These are phyloP conservation scores for Pocillopora verrucosa DNA, from an alignment of 64 coral and sea anemone species.

Conservation along the genomic window DNA sequence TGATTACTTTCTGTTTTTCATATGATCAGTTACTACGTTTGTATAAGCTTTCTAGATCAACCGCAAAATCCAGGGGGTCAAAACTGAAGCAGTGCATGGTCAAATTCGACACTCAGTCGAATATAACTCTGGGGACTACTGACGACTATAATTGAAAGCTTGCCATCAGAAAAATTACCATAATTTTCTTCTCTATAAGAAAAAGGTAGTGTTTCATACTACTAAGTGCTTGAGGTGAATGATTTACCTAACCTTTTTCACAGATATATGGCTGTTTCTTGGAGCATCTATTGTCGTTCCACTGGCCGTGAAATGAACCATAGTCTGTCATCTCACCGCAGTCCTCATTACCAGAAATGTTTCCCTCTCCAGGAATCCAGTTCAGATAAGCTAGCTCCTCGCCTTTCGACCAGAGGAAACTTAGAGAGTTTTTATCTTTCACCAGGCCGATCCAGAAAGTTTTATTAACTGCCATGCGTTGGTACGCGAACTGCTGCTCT, in stretches of 20 bases:
- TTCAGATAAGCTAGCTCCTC: background rate
- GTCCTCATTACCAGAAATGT: background rate
- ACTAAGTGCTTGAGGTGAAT: no score
- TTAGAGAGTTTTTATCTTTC: background rate
- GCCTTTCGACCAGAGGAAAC: conserved; percentile 18
- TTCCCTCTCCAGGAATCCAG: background rate
- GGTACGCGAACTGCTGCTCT: conserved; percentile 1
- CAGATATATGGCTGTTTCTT: conserved; percentile 23
- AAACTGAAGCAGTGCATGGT: no score
- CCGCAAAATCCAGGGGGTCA: background rate
- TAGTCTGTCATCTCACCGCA: conserved; percentile 52
- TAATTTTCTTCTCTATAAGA: background rate
- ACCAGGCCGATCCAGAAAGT: conserved; percentile 32
- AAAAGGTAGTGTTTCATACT: background rate
- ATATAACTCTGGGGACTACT: no score
- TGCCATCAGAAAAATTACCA: no score
- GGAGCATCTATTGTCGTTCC: conserved; percentile 32
- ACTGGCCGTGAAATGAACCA: background rate
- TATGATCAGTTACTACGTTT: background rate
- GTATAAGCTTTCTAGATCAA: background rate
- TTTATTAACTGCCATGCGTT: conserved; percentile 11
- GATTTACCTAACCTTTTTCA: conserved; percentile 25
- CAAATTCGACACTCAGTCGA: no score
- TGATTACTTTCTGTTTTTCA: background rate
- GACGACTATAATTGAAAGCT: no score